Percentiles rank a stretch among this genome's conserved stretches.
These are phyloP conservation scores for Lontra canadensis DNA, from an alignment of 2,113 vertebrate genomes.

Conservation along the genomic window DNA sequence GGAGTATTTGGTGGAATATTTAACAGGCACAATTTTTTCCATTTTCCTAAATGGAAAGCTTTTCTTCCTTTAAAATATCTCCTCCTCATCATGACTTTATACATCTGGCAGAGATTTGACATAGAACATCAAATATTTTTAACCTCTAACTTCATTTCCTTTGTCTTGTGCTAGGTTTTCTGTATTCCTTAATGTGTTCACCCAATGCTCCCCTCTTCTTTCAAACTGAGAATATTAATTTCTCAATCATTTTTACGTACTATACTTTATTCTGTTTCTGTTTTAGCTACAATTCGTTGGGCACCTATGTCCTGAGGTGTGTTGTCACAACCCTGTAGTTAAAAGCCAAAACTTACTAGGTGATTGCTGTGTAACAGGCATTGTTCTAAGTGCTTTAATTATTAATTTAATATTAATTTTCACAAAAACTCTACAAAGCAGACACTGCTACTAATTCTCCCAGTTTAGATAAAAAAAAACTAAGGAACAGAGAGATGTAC, in stretches of 20 bases:
- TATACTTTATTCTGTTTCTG: neutral
- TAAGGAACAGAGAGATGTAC: neutral
- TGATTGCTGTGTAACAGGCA: neutral
- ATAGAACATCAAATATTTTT: neutral
- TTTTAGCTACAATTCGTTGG: neutral
- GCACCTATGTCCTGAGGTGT: neutral
- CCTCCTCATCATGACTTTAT: neutral
- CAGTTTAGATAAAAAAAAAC: conserved; percentile 9
- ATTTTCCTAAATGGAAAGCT: neutral
- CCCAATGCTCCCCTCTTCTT: neutral
- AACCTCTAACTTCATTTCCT: neutral
- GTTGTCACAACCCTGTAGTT: neutral
- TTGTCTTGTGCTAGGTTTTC: neutral
- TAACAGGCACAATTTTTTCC: neutral
- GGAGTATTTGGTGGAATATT: neutral
- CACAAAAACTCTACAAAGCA: neutral
- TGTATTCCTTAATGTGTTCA: neutral
- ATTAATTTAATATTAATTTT: neutral
- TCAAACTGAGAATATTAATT: neutral
- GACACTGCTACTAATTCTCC: neutral
- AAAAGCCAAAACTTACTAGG: neutral
- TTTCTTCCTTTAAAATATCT: neutral
- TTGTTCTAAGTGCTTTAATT: neutral
- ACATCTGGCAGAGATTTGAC: neutral
- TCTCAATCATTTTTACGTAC: neutral